phyloP scores from a whole-genome alignment of 2,888 invertebrate species.

The Tortricodes alternella region DNA sequence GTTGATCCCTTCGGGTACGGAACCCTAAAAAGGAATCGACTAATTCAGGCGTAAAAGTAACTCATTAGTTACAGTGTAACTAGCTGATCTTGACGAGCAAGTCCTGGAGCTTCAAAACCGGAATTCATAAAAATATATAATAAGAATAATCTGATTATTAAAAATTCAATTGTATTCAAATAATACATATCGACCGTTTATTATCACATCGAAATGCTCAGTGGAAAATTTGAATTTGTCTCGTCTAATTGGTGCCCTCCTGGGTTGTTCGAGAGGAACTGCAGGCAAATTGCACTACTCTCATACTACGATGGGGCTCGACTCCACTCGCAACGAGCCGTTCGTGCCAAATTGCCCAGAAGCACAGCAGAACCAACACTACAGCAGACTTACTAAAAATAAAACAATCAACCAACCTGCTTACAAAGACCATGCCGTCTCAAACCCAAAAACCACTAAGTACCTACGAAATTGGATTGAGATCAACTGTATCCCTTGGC shows the following conservation, averaged over 20 bases:
- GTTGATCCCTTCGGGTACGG: too few species aligned
- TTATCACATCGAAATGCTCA: slow-evolving; percentile 50
- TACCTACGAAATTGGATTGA: background rate
- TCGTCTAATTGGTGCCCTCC: slow-evolving; percentile 72
- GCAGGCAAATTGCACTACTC: slow-evolving; percentile 70
- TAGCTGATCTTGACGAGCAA: too few species aligned
- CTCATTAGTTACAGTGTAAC: too few species aligned
- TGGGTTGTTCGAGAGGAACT: slow-evolving; percentile 51
- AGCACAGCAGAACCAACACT: slow-evolving; percentile 7
- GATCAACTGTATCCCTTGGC: background rate
- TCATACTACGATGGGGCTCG: slow-evolving; percentile 54
- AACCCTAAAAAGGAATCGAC: too few species aligned
- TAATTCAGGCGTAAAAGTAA: too few species aligned
- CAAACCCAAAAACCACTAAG: background rate
- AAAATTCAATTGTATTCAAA: background rate
- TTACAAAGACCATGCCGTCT: background rate
- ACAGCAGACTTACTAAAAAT: slow-evolving; percentile 12
- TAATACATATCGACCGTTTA: slow-evolving; percentile 46
- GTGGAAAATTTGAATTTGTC: slow-evolving; percentile 68
- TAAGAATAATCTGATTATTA: too few species aligned
- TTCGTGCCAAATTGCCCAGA: slow-evolving; percentile 62
- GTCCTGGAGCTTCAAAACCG: too few species aligned
- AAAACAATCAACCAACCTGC: background rate
- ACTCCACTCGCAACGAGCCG: slow-evolving; percentile 38
- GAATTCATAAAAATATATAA: too few species aligned